Percentiles rank a stretch among this genome's conserved stretches.
These are phyloP conservation scores for Alethe castanea DNA, from an alignment of 2,113 vertebrate genomes.

Conservation along the genomic window DNA sequence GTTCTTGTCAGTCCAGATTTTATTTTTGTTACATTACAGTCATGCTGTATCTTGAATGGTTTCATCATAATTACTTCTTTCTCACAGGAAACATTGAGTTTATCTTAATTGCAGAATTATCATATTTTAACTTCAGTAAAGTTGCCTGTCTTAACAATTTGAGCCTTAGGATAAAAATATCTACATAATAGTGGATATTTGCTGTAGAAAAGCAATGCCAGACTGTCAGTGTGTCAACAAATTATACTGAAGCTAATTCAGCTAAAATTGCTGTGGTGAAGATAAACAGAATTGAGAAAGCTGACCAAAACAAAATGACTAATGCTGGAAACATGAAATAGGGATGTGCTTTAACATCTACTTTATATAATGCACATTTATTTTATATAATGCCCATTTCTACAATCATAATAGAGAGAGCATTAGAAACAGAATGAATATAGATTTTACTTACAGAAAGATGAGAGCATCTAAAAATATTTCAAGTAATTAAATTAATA, in stretches of 20 bases:
- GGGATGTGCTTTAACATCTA: background rate
- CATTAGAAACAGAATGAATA: background rate
- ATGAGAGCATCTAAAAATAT: background rate
- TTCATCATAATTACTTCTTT: background rate
- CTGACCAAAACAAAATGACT: background rate
- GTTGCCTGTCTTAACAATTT: background rate
- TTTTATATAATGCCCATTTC: background rate
- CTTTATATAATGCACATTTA: background rate
- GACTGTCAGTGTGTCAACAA: background rate
- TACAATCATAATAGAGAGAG: background rate
- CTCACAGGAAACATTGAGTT: background rate
- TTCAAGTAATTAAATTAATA: background rate
- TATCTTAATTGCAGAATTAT: background rate
- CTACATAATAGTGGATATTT: background rate
- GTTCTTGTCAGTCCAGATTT: background rate
- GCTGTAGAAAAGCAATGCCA: background rate
- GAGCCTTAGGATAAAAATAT: background rate
- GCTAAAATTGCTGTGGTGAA: background rate
- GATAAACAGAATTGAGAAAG: background rate
- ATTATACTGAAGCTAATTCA: conserved; percentile 1
- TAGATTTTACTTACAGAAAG: background rate
- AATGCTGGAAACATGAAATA: background rate
- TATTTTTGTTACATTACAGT: background rate
- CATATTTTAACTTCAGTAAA: background rate
- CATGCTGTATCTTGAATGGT: background rate